Base-by-base conservation (phyloP, 1,140 invertebrate genomes). In the Paralvinella palmiformis region DNA sequence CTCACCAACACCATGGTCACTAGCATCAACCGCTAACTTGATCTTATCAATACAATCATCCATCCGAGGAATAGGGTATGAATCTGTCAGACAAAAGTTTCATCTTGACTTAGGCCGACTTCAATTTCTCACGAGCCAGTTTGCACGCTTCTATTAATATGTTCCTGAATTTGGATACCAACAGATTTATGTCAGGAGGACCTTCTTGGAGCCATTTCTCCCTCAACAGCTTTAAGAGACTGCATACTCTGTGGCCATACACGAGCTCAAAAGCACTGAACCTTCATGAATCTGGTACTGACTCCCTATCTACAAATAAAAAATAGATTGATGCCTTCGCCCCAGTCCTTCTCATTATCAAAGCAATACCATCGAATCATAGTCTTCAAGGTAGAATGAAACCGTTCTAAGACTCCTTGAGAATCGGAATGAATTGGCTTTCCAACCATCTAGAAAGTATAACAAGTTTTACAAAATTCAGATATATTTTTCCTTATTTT, bases 201-300 rank as follows among this genome's bases (percentile, higher is more conserved):
- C 58, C 27, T 6, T 64, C 53, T 22, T 56, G 1, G 0, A 67
- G 20, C 41, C 44, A 64, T 44, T 64, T 59, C 27, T 71, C 67
- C 33, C 55, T 65, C 1, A 71, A 17, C 17, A 68, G 24, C 53
- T 61, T 64, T 32, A 69, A 62, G 13, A 64, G 65, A 17, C 66
- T 62, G 17, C 64, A 35, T 13, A 65, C 62, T 35, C 52, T n/a
- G 53, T 69, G 65, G 7, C 69, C 69, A 65, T 58, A 67, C 4
- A 69, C 60, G 4, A 69, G 33, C 44, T 69, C 59, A 60, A 67
- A 69, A 20, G 64, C 65, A 52, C 61, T 69, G 58, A 65, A 69
- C 2, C 68, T 64, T 20, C 66, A 35, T 22, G 65, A n/a, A n/a
- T n/a, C n/a, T n/a, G n/a, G n/a, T n/a, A n/a, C n/a, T n/a, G n/a